Evolutionary conservation across 2,888 invertebrate species (phyloP), one percentile per base, ranked within the genome.

Genomic region (Trachelus troglodyta): DNA sequence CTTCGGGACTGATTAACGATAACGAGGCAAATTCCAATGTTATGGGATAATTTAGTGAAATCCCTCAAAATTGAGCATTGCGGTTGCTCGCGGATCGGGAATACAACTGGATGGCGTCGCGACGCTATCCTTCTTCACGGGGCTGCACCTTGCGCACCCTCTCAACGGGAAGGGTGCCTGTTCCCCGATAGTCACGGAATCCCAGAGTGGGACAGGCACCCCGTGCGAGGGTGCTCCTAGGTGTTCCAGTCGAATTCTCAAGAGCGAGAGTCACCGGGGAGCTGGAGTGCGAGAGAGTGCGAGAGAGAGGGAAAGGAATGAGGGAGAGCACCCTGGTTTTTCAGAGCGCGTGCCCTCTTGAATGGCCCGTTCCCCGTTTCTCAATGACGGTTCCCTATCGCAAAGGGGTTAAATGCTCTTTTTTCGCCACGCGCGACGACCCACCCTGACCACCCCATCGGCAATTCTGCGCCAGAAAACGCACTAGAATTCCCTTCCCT

Each of bases 311-410:
- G 30, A 11, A 73, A 69, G 71, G 34, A 89, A 89, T 88, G 89
- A 89, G 89, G 85, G 83, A 83, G 83, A 86, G 88, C 85, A 69
- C 79, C 82, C 83, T 80, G 75, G 76, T 73, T 81, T 83, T 84
- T 83, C 84, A 80, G 75, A 87, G 86, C 89, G 89, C 90, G 90
- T 91, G 90, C 89, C 90, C 90, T 90, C 90, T 89, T 91, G 90
- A 90, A 88, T 91, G 88, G 86, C 89, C 89, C 85, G 86, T 86
- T 68, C 69, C 81, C 80, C 81, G 83, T 79, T n/a, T 74, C 34
- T 74, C 74, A 31, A 71, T 76, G 75, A 71, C 78, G 81, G 83
- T 84, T 81, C 79, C 76, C 76, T 73, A 71, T 71, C 79, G 78
- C 76, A 79, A 87, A 88, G 88, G 88, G 90, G 89, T 89, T 89